These are phyloP conservation scores for Epizoanthus illoricatus DNA, from an alignment of 92 coral and sea anemone genomes.

Conservation along the genomic window DNA sequence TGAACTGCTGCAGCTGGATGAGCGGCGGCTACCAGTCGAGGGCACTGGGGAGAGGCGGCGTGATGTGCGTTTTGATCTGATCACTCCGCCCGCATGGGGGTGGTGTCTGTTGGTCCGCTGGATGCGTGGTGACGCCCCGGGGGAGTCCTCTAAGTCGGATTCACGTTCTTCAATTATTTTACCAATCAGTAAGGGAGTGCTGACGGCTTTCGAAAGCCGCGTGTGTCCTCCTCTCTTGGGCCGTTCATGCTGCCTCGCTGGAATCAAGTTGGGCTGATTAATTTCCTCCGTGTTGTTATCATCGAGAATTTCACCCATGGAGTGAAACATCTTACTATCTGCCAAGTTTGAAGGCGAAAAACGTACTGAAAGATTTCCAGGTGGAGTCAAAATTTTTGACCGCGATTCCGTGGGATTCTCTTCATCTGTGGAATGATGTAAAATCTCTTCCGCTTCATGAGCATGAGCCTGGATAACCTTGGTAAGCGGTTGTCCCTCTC, in stretches of 20 bases:
- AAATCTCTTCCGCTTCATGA: constrained; percentile 80
- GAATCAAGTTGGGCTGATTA: constrained; percentile 44
- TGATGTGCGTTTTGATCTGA: constrained; percentile 73
- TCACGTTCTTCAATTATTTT: constrained; percentile 96
- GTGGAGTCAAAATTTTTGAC: constrained; percentile 23
- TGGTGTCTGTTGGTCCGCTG: constrained; percentile 79
- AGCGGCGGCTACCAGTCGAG: constrained; percentile 89
- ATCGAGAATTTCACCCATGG: constrained; percentile 51
- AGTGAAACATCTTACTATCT: constrained; percentile 57
- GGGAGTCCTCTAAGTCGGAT: constrained; percentile 96
- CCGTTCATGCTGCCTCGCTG: constrained; percentile 60
- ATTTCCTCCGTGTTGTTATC: constrained; percentile 55
- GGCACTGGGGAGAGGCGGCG: constrained; percentile 92
- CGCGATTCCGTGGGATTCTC: constrained; percentile 48
- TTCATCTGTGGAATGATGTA: constrained; percentile 91
- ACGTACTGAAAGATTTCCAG: constrained; percentile 15
- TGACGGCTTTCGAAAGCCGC: constrained; percentile 77
- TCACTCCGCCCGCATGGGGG: constrained; percentile 67
- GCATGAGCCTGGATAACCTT: constrained; percentile 82
- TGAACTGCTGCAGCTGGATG: constrained; percentile 94
- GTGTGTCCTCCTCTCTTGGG: constrained; percentile 54
- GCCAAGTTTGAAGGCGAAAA: constrained; percentile 45
- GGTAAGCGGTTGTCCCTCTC: constrained; percentile 78
- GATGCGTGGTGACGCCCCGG: constrained; percentile 86
- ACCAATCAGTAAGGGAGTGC: constrained; percentile 84